A percentile compares a stretch with the other conserved stretches of the same genome.
phyloP scores from a whole-genome alignment of 2,113 vertebrate species.

The Larimichthys crocea region DNA sequence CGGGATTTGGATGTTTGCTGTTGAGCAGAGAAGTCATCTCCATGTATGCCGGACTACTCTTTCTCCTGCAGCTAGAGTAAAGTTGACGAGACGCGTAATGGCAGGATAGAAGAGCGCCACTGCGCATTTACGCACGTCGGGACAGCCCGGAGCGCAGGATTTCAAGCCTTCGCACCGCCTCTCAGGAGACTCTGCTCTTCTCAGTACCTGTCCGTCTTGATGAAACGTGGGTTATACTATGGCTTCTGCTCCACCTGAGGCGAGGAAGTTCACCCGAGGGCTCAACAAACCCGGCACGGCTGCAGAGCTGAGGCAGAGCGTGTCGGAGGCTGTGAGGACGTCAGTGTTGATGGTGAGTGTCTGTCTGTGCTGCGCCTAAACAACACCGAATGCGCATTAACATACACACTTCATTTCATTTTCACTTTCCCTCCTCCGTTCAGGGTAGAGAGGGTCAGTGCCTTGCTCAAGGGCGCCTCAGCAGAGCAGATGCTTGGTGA shows the following conservation, averaged over 20 bases:
- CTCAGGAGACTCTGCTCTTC: not conserved
- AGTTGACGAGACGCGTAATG: constrained; percentile 16
- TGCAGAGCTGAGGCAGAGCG: constrained; percentile 94
- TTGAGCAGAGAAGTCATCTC: not conserved
- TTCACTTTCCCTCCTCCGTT: not conserved
- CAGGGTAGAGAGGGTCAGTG: not conserved
- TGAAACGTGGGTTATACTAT: constrained; percentile 60
- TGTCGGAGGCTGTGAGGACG: constrained; percentile 93
- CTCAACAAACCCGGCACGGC: constrained; percentile 95
- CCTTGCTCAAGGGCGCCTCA: not conserved
- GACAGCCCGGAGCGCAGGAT: constrained; percentile 5
- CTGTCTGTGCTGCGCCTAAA: not conserved
- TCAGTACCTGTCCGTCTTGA: constrained; percentile 14
- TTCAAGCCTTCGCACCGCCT: not conserved
- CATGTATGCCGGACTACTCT: not conserved
- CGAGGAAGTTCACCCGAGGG: constrained; percentile 93
- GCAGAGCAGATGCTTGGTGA: not conserved
- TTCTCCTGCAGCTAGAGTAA: not conserved
- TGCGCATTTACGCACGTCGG: constrained; percentile 37
- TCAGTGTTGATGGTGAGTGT: constrained; percentile 90
- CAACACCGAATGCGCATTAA: not conserved
- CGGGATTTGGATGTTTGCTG: constrained; percentile 18
- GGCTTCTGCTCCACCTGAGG: constrained; percentile 86
- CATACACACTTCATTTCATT: no score
- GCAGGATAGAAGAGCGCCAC: constrained; percentile 10